Evolutionary conservation across 2,113 vertebrate species (phyloP).

Genomic region (Nesoenas mayeri): DNA sequence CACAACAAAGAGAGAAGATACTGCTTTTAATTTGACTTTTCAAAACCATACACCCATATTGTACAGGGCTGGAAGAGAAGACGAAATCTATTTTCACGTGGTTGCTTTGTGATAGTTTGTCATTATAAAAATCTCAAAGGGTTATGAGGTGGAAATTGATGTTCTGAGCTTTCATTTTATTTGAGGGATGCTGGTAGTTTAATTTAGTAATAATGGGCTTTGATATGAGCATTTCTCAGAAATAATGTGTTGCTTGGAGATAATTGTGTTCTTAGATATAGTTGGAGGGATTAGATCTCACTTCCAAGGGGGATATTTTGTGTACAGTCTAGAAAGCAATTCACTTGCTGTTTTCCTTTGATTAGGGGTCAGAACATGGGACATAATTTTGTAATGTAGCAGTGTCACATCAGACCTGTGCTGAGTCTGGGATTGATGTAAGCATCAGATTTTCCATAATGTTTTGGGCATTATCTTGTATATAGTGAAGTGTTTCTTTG

Average conservation of each 20-base stretch:
- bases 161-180: background rate
- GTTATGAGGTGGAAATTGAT: background rate
- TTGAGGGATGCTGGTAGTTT: background rate
- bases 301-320: background rate
- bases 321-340: background rate
- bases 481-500: background rate
- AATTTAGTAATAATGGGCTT: background rate
- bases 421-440: background rate
- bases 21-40: background rate
- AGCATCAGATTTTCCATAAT: background rate
- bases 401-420: fast-evolving
- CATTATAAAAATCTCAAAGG: background rate
- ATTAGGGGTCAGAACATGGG: background rate
- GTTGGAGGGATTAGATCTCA: background rate
- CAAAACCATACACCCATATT: background rate
- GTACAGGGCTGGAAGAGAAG: background rate
- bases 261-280: background rate
- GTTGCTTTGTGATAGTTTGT: background rate
- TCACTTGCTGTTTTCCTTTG: background rate
- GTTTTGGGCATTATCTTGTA: background rate
- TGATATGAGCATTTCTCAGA: background rate
- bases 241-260: background rate
- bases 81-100: background rate
- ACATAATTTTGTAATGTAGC: background rate
- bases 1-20: background rate